Evolutionary conservation across 2,797 vertebrate genomes (phyloP).

Genomic region (Apodemus agrarius): DNA sequence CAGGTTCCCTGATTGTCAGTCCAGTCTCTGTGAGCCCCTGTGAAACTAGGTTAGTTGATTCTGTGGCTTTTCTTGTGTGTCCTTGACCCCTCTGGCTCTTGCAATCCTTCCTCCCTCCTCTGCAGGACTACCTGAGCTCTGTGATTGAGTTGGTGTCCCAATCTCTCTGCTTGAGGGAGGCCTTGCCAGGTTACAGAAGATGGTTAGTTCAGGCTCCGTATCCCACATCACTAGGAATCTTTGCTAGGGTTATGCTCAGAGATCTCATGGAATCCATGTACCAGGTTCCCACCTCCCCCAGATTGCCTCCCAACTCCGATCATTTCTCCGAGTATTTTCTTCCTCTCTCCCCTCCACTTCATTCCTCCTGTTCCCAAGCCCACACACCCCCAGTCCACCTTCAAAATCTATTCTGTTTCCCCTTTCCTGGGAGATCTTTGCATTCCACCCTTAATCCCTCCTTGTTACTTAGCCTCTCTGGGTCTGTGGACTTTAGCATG

Average conservation of each 20-base stretch:
- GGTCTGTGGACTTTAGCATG: neutral
- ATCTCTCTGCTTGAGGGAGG: neutral
- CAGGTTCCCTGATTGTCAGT: neutral
- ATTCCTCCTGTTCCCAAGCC: neutral
- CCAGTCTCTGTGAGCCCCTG: neutral
- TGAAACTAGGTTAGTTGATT: neutral
- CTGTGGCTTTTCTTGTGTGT: neutral
- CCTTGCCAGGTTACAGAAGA: neutral
- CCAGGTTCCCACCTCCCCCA: neutral
- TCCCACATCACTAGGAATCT: neutral
- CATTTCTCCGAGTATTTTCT: neutral
- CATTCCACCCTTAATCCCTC: neutral
- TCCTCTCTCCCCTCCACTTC: neutral
- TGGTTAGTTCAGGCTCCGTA: neutral
- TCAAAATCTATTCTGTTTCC: neutral
- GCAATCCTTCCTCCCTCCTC: neutral
- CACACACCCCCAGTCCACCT: neutral
- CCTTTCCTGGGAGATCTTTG: neutral
- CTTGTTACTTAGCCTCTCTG: neutral
- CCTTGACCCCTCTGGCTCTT: neutral
- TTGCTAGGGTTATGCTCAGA: neutral
- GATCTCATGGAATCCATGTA: neutral
- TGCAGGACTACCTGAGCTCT: neutral
- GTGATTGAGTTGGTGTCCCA: neutral
- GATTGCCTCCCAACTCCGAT: neutral